A percentile compares a stretch with the other conserved stretches of the same genome.
phyloP scores from a whole-genome alignment of 2,888 invertebrate species.

The Andrena camellia region DNA sequence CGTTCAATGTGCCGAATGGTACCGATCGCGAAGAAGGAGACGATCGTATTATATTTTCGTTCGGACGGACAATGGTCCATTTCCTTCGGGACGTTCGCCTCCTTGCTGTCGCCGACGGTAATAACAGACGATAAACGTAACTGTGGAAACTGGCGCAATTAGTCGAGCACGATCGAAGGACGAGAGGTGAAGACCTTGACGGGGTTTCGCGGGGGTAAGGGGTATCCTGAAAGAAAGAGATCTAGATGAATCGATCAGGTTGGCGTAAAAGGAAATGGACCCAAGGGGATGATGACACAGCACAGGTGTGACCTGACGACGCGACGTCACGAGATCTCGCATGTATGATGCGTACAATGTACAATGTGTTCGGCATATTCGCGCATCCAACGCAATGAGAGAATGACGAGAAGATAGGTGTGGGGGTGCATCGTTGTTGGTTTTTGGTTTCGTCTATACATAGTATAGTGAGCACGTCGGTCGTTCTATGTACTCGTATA shows the following conservation, averaged over 20 bases:
- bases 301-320: too few species aligned
- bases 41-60: slow-evolving; percentile 7
- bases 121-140: slow-evolving; percentile 42
- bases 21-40: slow-evolving; percentile 13
- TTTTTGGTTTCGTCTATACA: slow-evolving; percentile 29
- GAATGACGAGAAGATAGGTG: slow-evolving; percentile 55
- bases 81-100: slow-evolving; percentile 15
- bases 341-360: neutral
- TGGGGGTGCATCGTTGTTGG: slow-evolving; percentile 63
- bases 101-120: slow-evolving; percentile 31
- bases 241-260: neutral
- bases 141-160: slow-evolving; percentile 29
- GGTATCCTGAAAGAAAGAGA: neutral
- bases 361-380: neutral
- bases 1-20: slow-evolving; percentile 9
- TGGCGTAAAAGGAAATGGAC: neutral
- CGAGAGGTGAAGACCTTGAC: slow-evolving; percentile 50
- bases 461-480: slow-evolving; percentile 11
- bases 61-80: neutral
- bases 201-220: slow-evolving; percentile 27
- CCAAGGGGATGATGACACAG: neutral
- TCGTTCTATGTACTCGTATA: slow-evolving; percentile 18
- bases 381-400: slow-evolving; percentile 49
- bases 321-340: slow-evolving; percentile 47
- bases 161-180: slow-evolving; percentile 47